Percentiles rank a stretch among this genome's conserved stretches.
phyloP scores from a whole-genome alignment of 2,797 vertebrate species.

The Acrocephalus scirpaceus region DNA sequence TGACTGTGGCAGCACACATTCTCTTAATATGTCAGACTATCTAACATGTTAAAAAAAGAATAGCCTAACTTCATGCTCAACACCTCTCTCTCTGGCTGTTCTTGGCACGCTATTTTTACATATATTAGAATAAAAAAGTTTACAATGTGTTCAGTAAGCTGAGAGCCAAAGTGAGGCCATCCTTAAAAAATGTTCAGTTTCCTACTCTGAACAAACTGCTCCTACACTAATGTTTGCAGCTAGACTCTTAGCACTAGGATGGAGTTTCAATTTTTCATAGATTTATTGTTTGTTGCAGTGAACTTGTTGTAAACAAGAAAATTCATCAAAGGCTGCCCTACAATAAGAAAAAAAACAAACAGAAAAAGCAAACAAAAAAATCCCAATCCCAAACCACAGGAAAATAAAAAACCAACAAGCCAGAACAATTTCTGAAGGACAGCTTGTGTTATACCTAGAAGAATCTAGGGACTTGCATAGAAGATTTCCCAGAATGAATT shows the following conservation, averaged over 20 bases:
- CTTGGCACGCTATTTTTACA: conserved; percentile 2
- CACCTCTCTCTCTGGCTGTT: background rate
- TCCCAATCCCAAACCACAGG: background rate
- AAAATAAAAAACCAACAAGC: background rate
- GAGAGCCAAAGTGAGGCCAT: conserved; percentile 67
- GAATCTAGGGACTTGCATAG: background rate
- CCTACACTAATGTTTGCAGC: background rate
- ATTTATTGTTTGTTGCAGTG: background rate
- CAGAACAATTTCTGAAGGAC: background rate
- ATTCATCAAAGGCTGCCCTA: background rate
- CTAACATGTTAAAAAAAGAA: conserved; percentile 15
- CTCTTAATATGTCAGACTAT: background rate
- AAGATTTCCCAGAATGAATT: background rate
- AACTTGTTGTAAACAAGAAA: background rate
- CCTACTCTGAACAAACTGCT: conserved; percentile 6
- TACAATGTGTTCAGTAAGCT: conserved; percentile 19
- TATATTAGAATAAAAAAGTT: conserved; percentile 31
- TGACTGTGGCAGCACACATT: background rate
- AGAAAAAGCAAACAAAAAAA: background rate
- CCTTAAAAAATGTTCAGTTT: conserved; percentile 56
- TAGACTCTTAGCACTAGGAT: background rate
- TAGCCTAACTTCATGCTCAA: background rate
- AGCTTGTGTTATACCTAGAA: background rate
- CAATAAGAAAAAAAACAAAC: background rate
- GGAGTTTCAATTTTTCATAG: background rate